Evolutionary conservation across 1,140 invertebrate genomes (phyloP).

Genomic region (Drosophila busckii): DNA sequence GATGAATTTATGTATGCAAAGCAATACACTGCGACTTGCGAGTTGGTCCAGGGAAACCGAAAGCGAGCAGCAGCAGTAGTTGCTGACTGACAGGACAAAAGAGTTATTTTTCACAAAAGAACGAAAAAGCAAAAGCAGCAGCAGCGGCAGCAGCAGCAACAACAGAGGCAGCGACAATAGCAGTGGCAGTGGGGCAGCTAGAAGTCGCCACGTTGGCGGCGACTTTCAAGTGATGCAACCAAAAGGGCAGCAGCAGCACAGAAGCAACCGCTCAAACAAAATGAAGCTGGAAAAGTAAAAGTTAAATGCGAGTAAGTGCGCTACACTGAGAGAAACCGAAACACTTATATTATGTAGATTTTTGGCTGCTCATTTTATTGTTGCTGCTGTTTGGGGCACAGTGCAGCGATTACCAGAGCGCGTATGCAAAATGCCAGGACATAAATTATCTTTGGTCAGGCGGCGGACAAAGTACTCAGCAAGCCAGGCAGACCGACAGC

Average conservation of each 20-base stretch:
- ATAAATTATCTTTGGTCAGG: conserved; percentile 68
- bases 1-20: conserved; percentile 75
- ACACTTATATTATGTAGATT: background rate
- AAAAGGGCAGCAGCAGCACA: conserved; percentile 25
- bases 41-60: conserved; percentile 50
- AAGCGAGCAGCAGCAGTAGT: conserved; percentile 34
- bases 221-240: conserved; percentile 17
- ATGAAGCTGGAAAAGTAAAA: conserved; percentile 57
- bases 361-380: too few relatives aligned
- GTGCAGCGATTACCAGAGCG: conserved; percentile 25
- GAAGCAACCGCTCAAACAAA: conserved; percentile 15
- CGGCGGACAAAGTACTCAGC: conserved; percentile 55
- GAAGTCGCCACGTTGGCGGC: background rate
- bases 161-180: background rate
- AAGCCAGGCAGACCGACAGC: background rate
- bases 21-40: conserved; percentile 14
- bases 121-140: conserved; percentile 53
- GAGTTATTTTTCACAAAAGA: conserved; percentile 73
- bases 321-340: background rate
- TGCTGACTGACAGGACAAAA: conserved; percentile 72
- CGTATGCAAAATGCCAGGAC: conserved; percentile 52
- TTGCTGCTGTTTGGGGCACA: too few relatives aligned
- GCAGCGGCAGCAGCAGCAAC: conserved; percentile 3
- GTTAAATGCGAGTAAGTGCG: conserved; percentile 64
- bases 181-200: conserved; percentile 1